A percentile compares a stretch with the other conserved stretches of the same genome.
Conservation (phyloP, 2,888 invertebrate species). For the Aromia moschata region DNA sequence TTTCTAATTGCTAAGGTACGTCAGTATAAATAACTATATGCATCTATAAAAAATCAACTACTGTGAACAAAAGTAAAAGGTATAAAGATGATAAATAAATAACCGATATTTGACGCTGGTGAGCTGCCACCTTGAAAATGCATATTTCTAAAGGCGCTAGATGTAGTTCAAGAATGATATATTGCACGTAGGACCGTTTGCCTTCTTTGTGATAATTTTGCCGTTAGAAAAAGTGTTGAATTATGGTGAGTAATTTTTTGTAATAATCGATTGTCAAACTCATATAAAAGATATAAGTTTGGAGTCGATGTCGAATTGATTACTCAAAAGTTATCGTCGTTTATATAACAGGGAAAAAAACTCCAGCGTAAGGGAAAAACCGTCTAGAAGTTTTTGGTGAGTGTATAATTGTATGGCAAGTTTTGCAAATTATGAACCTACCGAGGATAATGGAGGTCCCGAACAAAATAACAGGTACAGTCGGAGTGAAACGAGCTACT, state of each 20-base stretch:
- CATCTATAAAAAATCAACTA: too few relatives aligned
- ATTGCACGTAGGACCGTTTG: conserved; percentile 4
- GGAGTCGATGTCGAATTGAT: conserved; percentile 41
- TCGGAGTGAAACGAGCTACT: conserved; percentile 10
- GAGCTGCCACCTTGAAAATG: too few relatives aligned
- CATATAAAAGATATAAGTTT: conserved; percentile 32
- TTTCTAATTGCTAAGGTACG: too few relatives aligned
- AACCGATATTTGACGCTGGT: too few relatives aligned
- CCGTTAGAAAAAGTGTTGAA: conserved; percentile 21
- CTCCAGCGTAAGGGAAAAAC: conserved; percentile 29
- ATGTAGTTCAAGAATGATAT: conserved; percentile 12
- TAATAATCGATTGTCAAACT: conserved; percentile 25
- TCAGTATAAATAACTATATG: too few relatives aligned
- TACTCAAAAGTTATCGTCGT: conserved; percentile 42
- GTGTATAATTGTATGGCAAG: conserved; percentile 41
- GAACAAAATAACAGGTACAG: conserved; percentile 17
- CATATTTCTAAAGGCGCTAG: neutral
- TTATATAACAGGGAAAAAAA: conserved; percentile 40
- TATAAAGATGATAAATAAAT: too few relatives aligned
- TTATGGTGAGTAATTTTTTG: conserved; percentile 23
- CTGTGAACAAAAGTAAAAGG: too few relatives aligned
- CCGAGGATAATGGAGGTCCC: conserved; percentile 22
- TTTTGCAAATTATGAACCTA: conserved; percentile 40
- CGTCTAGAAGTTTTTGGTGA: conserved; percentile 31
- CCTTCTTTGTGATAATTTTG: conserved; percentile 20